These are phyloP conservation scores for Acridotheres tristis DNA, from an alignment of 2,797 vertebrate species.

Conservation along the genomic window DNA sequence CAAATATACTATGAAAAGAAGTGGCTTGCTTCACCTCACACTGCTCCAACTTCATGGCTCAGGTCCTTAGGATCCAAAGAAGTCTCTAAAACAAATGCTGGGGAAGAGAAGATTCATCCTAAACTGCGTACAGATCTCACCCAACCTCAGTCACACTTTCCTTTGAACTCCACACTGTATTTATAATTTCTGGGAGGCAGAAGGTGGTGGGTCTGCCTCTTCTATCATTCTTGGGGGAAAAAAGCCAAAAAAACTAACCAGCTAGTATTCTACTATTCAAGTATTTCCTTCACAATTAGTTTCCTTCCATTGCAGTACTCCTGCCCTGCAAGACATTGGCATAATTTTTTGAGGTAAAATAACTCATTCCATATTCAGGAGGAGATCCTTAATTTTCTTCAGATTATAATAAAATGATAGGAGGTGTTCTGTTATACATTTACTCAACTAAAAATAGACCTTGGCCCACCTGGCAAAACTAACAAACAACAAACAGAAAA, in stretches of 20 bases:
- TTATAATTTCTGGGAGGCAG: neutral
- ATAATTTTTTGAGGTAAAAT: neutral
- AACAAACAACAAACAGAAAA: neutral
- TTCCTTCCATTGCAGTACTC: neutral
- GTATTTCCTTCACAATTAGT: neutral
- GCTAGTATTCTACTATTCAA: neutral
- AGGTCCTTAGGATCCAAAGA: neutral
- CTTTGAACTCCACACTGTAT: neutral
- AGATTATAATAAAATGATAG: neutral
- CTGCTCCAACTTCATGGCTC: neutral
- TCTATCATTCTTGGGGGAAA: neutral
- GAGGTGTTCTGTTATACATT: neutral
- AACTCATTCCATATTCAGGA: neutral
- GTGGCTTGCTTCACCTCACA: neutral
- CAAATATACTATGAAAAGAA: neutral
- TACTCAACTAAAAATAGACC: neutral
- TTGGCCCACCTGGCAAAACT: neutral
- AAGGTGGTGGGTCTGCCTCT: neutral
- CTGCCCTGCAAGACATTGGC: neutral
- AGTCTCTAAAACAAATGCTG: neutral
- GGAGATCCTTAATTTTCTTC: neutral
- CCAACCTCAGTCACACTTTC: neutral
- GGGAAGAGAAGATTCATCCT: neutral
- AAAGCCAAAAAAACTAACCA: too few relatives aligned
- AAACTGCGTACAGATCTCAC: neutral